A percentile compares a stretch with the other conserved stretches of the same genome.
These are phyloP conservation scores for Plutella xylostella DNA, from an alignment of 2,888 invertebrate genomes.

Conservation along the genomic window DNA sequence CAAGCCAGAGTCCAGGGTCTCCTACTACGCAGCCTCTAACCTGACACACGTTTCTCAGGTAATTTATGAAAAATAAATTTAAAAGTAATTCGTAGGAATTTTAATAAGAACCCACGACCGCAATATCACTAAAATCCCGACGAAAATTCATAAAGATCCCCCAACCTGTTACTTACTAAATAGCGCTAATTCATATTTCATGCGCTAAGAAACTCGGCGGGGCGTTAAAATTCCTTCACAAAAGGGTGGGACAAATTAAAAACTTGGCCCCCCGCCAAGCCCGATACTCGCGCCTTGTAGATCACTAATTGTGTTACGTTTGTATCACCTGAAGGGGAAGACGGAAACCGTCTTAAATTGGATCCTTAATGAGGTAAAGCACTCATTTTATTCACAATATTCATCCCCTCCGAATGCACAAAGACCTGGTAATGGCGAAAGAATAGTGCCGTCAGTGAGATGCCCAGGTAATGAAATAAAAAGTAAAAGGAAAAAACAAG, in stretches of 20 bases:
- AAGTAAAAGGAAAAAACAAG: not conserved
- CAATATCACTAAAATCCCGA: too few relatives aligned
- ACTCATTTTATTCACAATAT: constrained; percentile 50
- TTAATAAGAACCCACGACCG: too few relatives aligned
- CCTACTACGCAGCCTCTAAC: constrained; percentile 85
- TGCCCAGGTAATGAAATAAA: not conserved
- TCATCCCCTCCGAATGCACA: constrained; percentile 24
- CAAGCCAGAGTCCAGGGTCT: constrained; percentile 73
- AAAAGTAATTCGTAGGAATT: too few relatives aligned
- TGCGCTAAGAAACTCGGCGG: constrained; percentile 43
- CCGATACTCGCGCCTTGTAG: constrained; percentile 29
- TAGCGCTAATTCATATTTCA: constrained; percentile 59
- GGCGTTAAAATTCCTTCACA: constrained; percentile 52
- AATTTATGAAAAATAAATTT: constrained; percentile 29
- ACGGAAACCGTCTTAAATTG: constrained; percentile 48
- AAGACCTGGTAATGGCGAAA: constrained; percentile 7
- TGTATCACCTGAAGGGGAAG: constrained; percentile 57
- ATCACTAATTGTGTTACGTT: constrained; percentile 58
- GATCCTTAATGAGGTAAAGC: constrained; percentile 57
- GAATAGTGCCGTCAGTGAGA: constrained; percentile 7
- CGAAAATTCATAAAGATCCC: too few relatives aligned
- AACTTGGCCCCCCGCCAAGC: constrained; percentile 43
- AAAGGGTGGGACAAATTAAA: constrained; percentile 59
- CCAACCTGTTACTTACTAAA: too few relatives aligned
- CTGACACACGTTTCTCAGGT: constrained; percentile 80